A percentile compares a stretch with the other conserved stretches of the same genome.
phyloP scores from a whole-genome alignment of 2,888 invertebrate genomes.

The Artemia sp. region DNA sequence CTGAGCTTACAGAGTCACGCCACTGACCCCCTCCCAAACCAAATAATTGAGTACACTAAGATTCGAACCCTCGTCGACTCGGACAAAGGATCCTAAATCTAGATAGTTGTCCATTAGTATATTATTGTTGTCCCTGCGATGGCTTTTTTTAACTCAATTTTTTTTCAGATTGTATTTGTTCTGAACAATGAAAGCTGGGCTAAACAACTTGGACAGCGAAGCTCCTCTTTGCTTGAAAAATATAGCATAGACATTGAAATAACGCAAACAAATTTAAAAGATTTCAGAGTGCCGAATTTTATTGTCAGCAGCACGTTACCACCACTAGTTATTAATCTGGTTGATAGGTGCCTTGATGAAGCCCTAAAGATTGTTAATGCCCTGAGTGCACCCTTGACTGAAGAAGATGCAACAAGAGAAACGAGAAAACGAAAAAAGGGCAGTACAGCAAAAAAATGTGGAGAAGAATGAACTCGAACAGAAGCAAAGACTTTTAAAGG shows the following conservation, averaged over 20 bases:
- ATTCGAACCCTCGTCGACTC: too few relatives aligned
- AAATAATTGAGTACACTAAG: too few relatives aligned
- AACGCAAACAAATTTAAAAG: neutral
- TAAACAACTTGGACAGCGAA: neutral
- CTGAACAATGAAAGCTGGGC: neutral
- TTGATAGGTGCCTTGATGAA: neutral
- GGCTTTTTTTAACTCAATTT: too few relatives aligned
- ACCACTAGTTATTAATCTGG: neutral
- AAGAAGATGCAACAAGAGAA: neutral
- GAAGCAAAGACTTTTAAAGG: neutral
- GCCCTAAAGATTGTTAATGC: neutral
- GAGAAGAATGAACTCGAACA: neutral
- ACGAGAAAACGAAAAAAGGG: neutral
- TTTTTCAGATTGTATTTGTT: slow-evolving; percentile 2
- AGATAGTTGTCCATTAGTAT: too few relatives aligned
- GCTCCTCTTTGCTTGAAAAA: neutral
- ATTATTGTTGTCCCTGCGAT: too few relatives aligned
- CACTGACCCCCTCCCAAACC: too few relatives aligned
- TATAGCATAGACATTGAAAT: neutral
- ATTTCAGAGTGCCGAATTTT: neutral
- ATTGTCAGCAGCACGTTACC: slow-evolving; percentile 2
- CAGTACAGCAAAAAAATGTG: too few relatives aligned
- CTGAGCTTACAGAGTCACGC: too few relatives aligned
- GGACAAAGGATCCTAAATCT: too few relatives aligned
- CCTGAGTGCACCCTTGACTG: neutral